Conservation (phyloP, 1,140 invertebrate genomes). For the Philopotamus ludificatus region DNA sequence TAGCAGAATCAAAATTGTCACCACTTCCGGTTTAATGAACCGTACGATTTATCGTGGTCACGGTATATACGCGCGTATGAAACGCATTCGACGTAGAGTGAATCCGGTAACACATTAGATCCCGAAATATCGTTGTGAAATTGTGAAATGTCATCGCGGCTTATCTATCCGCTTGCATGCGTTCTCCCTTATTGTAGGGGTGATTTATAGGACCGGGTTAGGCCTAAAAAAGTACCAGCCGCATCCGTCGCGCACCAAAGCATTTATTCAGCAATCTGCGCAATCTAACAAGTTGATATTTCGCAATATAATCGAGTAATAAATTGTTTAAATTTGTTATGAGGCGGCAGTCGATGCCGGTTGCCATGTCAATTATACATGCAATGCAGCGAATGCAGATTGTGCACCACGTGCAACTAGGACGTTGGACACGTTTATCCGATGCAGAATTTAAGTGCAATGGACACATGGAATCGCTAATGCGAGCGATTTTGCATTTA, state of each 20-base stretch:
- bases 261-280: background rate
- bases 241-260: background rate
- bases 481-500: background rate
- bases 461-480: conserved; percentile 6
- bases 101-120: conserved; percentile 6
- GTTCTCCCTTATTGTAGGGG: conserved; percentile 16
- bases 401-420: background rate
- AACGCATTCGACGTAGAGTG: background rate
- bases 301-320: background rate
- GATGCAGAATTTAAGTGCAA: conserved; percentile 9
- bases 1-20: too few relatives aligned
- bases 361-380: conserved; percentile 7
- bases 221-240: conserved; percentile 22
- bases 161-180: conserved; percentile 30
- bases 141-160: conserved; percentile 33
- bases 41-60: background rate
- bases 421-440: conserved; percentile 5
- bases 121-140: conserved; percentile 27
- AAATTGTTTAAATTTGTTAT: too few relatives aligned
- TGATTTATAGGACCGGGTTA: conserved; percentile 25
- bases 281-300: background rate
- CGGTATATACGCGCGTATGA: background rate
- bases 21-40: background rate
- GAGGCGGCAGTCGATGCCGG: background rate
- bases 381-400: conserved; percentile 4